Conservation (phyloP, 2,113 vertebrate species). For the Abramis brama region DNA sequence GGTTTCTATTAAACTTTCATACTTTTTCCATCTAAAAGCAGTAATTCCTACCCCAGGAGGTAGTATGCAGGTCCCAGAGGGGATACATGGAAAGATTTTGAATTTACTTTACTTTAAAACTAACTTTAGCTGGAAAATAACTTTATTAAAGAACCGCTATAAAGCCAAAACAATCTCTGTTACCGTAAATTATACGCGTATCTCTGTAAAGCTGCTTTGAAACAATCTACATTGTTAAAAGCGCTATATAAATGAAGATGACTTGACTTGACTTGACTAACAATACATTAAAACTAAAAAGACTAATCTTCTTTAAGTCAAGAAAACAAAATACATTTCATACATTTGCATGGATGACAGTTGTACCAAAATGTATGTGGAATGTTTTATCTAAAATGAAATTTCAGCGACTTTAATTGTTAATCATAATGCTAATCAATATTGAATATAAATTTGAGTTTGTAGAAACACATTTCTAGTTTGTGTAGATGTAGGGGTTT, state of each 20-base stretch:
- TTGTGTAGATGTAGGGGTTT: not conserved
- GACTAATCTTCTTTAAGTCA: not conserved
- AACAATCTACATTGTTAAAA: too few species aligned
- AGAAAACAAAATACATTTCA: not conserved
- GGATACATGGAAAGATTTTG: not conserved
- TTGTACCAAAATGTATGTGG: not conserved
- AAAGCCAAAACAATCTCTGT: too few species aligned
- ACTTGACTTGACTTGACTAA: too few species aligned
- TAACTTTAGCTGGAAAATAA: too few species aligned
- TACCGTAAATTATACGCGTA: too few species aligned
- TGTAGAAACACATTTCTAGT: not conserved
- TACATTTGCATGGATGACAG: not conserved
- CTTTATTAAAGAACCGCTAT: too few species aligned
- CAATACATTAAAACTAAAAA: not conserved
- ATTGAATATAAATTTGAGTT: not conserved
- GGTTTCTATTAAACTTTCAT: not conserved
- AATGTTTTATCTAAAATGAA: not conserved
- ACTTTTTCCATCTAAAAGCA: not conserved
- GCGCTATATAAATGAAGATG: too few species aligned
- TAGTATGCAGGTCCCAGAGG: too few species aligned
- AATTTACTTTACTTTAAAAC: not conserved
- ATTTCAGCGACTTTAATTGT: not conserved
- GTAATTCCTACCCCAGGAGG: not conserved
- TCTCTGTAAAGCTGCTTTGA: too few species aligned
- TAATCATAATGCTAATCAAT: not conserved